Percentiles rank a stretch among this genome's conserved stretches.
These are phyloP conservation scores for Lithophane leautieri DNA, from an alignment of 2,888 invertebrate species.

Conservation along the genomic window DNA sequence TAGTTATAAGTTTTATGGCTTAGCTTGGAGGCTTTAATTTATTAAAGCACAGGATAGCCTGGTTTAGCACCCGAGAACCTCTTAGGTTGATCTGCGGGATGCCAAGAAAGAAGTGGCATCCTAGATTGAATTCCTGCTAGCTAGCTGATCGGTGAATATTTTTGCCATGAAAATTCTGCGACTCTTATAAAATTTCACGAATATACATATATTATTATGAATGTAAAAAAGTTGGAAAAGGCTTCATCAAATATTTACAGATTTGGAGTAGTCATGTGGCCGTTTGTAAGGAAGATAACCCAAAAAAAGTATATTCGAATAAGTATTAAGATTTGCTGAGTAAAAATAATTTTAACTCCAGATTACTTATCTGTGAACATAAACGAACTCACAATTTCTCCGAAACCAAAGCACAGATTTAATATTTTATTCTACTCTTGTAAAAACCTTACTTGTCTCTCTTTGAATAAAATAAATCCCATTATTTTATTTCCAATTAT, in stretches of 20 bases:
- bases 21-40: too few relatives aligned
- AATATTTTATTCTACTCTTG: not conserved
- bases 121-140: not conserved
- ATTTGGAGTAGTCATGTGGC: not conserved
- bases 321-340: not conserved
- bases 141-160: not conserved
- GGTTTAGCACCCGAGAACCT: not conserved
- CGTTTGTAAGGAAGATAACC: not conserved
- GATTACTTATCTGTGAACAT: not conserved
- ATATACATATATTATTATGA: too few relatives aligned
- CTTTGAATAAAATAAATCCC: not conserved
- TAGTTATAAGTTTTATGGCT: not conserved
- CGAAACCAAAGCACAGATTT: not conserved
- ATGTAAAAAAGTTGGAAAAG: not conserved
- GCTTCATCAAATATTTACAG: not conserved
- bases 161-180: not conserved
- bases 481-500: constrained; percentile 28
- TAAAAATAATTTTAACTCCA: not conserved
- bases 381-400: not conserved
- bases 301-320: not conserved
- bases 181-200: not conserved
- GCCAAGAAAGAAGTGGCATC: not conserved
- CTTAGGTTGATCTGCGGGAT: not conserved
- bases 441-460: not conserved
- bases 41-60: not conserved